A percentile compares a stretch with the other conserved stretches of the same genome.
These are phyloP conservation scores for Mycalesis mineus DNA, from an alignment of 2,888 invertebrate species.

Conservation along the genomic window DNA sequence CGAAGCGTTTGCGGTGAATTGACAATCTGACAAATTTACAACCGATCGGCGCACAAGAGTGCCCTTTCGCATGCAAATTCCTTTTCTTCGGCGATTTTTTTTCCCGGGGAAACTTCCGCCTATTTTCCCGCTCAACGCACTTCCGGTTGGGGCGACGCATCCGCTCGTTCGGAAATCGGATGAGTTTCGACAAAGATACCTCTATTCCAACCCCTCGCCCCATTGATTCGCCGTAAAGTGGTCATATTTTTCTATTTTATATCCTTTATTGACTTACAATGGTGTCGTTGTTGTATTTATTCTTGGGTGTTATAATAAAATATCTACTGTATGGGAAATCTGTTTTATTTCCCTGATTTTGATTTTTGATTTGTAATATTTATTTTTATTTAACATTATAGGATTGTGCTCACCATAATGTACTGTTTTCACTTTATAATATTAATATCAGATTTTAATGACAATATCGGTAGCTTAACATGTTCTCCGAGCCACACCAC, in stretches of 20 bases:
- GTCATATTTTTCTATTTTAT: constrained; percentile 60
- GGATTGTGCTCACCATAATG: too few relatives aligned
- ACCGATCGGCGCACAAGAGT: constrained; percentile 71
- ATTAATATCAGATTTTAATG: too few relatives aligned
- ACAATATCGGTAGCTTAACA: too few relatives aligned
- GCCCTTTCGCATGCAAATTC: constrained; percentile 75
- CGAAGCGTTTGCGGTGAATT: constrained; percentile 61
- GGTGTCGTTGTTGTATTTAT: constrained; percentile 34
- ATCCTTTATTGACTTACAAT: constrained; percentile 60
- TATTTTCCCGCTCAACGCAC: constrained; percentile 75
- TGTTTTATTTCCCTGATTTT: background rate
- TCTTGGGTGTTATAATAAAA: background rate
- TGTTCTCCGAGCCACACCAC: too few relatives aligned
- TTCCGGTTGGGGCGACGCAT: constrained; percentile 61
- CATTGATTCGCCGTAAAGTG: constrained; percentile 42
- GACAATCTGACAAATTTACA: constrained; percentile 75
- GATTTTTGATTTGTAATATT: too few relatives aligned
- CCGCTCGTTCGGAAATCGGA: constrained; percentile 68
- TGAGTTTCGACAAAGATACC: constrained; percentile 38
- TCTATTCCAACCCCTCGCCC: constrained; percentile 30
- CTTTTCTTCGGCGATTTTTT: constrained; percentile 62
- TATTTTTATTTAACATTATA: too few relatives aligned
- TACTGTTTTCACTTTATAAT: too few relatives aligned
- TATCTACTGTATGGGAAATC: background rate
- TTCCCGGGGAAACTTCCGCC: constrained; percentile 70